Evolutionary conservation across 2,888 invertebrate species (phyloP), one percentile per base, ranked within the genome.

Genomic region (Helobdella robusta): DNA sequence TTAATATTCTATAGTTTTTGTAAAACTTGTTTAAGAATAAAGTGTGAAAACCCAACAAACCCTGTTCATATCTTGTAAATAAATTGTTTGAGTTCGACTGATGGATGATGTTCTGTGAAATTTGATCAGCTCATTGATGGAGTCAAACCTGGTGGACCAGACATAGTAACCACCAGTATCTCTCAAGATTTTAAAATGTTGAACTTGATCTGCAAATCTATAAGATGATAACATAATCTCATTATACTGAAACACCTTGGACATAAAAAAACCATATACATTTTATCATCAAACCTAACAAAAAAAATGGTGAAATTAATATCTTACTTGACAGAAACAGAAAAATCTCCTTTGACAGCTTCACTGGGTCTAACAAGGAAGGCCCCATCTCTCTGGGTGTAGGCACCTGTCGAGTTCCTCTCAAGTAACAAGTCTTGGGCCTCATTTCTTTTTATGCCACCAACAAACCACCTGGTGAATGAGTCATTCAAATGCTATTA

Each of bases 141-240:
- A 95, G 83, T 91, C 91, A 82, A 99, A 98, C 84, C 97, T 97
- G 68, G 94, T 93, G 73, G 95, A 94, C 98, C 98, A 99, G 83
- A 97, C 98, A 83, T 98, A 99, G 83, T 95, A 95, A 77, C 97
- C 95, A 75, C 88, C 88, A 73, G 92, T 91, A 80, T 99, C 98
- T 74, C 97, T 85, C 73, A 98, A 84, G 69, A 98, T 94, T 73
- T 79, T 79, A 70, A 79, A 79, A 71, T 79, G 79, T 71, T 79
- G 79, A 40, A 79, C 76, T 54, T 67, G 67, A 67, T 75, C 73
- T 59, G 72, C 69, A 70, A 71, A 77, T 71, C 77, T 78, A 69
- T 52, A 69, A 70, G 46, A 68, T 18, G 40, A 61, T 18, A 30
- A 66, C 11, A 11, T 58, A 20, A 8, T 58, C 11, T 58, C 28